Percentiles rank a stretch among this genome's conserved stretches.
These are phyloP conservation scores for Myotis myotis DNA, from an alignment of 2,797 vertebrate genomes.

Conservation along the genomic window DNA sequence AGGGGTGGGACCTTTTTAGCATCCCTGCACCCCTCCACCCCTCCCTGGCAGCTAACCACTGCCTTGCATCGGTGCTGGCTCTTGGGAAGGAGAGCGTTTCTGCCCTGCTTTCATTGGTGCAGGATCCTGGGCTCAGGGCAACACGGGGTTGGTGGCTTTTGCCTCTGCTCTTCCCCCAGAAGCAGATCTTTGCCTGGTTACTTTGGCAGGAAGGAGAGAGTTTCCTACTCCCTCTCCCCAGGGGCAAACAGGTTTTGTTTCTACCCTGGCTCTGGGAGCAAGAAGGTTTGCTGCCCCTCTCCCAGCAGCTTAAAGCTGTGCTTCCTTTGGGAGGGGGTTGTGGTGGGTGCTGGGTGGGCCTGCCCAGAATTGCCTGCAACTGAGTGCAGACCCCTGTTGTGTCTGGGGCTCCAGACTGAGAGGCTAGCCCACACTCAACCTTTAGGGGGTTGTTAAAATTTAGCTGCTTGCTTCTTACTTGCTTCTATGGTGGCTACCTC, in stretches of 20 bases:
- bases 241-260: background rate
- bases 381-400: background rate
- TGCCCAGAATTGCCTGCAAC: background rate
- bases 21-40: too few relatives aligned
- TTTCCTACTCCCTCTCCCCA: background rate
- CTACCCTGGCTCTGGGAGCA: background rate
- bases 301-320: background rate
- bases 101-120: background rate
- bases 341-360: background rate
- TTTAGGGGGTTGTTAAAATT: background rate
- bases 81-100: background rate
- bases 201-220: background rate
- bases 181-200: background rate
- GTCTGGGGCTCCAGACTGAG: background rate
- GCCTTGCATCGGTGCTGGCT: background rate
- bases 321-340: background rate
- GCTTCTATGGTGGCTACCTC: background rate
- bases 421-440: background rate
- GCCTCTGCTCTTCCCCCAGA: background rate
- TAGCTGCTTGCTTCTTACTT: background rate
- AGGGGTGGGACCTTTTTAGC: background rate
- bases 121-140: background rate
- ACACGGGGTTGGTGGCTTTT: background rate
- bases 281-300: background rate
- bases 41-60: background rate